Percentiles rank a stretch among this genome's conserved stretches.
Evolutionary conservation across 2,797 vertebrate species (phyloP).

Genomic region (Sebastes cheni): DNA sequence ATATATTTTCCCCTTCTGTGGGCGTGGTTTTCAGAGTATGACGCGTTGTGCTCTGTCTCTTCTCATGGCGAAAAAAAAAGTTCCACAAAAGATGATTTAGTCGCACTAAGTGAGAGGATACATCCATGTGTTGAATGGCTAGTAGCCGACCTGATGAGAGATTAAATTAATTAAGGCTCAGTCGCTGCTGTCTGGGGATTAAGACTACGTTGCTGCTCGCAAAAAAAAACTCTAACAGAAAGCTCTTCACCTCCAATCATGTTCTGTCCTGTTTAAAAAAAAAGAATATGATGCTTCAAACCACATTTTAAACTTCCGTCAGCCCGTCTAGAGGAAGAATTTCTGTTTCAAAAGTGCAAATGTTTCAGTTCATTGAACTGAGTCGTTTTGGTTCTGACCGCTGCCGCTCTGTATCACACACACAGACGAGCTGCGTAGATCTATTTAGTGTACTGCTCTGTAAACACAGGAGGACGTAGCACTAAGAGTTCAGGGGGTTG

Average conservation of each 20-base stretch:
- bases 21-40: too few species aligned
- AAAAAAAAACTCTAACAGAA: not conserved
- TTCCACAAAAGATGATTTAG: not conserved
- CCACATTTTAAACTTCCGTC: not conserved
- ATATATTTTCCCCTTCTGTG: too few species aligned
- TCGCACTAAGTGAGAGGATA: not conserved
- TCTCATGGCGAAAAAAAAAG: not conserved
- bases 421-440: constrained; percentile 12
- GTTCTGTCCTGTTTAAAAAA: not conserved
- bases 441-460: constrained; percentile 17
- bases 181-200: constrained; percentile 17
- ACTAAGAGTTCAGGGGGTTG: constrained; percentile 34
- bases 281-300: constrained; percentile 30
- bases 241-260: not conserved
- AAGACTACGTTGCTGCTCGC: constrained; percentile 36
- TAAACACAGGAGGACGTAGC: constrained; percentile 1
- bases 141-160: constrained; percentile 10
- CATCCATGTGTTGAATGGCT: constrained; percentile 4
- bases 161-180: constrained; percentile 50
- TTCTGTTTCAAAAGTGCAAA: constrained; percentile 41
- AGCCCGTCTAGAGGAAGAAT: constrained; percentile 7
- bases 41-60: too few species aligned
- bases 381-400: constrained; percentile 18
- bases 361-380: constrained; percentile 4
- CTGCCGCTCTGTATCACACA: constrained; percentile 21